These are phyloP conservation scores for Cepaea hortensis DNA, from an alignment of 2,888 invertebrate genomes.

Conservation along the genomic window DNA sequence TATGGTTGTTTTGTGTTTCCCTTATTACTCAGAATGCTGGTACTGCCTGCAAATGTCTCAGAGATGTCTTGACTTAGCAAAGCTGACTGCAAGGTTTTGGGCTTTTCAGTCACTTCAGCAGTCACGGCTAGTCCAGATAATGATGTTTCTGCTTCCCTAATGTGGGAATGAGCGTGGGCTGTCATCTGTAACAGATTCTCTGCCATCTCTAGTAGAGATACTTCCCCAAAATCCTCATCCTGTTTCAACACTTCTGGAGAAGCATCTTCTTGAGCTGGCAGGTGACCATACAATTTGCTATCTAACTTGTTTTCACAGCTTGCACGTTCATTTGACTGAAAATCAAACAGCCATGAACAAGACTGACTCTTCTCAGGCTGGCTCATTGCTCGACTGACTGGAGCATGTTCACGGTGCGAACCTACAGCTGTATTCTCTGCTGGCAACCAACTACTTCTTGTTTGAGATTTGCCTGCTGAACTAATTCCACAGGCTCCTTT, in stretches of 20 bases:
- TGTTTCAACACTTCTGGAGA: neutral
- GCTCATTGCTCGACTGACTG: neutral
- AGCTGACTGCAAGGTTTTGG: neutral
- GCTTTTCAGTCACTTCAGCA: neutral
- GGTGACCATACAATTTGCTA: neutral
- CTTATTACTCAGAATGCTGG: neutral
- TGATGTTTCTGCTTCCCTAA: slow-evolving; percentile 40
- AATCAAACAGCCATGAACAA: neutral
- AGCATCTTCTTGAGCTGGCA: neutral
- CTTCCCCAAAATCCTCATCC: slow-evolving; percentile 35
- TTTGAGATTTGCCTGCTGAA: neutral
- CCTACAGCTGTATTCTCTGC: neutral
- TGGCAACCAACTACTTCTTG: neutral
- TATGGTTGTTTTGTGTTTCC: neutral
- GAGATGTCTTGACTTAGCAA: neutral
- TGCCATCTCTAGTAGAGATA: slow-evolving; percentile 63
- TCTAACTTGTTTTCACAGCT: neutral
- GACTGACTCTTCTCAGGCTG: neutral
- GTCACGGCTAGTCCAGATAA: slow-evolving; percentile 6
- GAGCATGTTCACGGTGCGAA: neutral
- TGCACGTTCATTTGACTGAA: neutral
- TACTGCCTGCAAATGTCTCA: neutral
- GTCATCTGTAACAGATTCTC: slow-evolving; percentile 65
- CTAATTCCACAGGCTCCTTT: neutral
- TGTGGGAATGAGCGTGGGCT: slow-evolving; percentile 57